Conservation (phyloP, 1,140 invertebrate species). For the Aphis gossypii region DNA sequence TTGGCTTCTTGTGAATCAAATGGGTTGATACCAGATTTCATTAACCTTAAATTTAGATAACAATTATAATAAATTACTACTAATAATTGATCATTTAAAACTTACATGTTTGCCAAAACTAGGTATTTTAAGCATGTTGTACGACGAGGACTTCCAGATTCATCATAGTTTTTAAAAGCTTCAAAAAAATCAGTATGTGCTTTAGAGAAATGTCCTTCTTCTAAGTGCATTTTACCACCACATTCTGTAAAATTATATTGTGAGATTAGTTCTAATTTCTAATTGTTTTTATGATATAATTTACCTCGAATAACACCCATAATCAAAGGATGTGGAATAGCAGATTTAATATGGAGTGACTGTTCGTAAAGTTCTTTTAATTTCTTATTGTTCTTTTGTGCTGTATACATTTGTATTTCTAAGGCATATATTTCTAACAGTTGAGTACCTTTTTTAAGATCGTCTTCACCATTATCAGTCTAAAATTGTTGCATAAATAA, state of each 20-base stretch:
- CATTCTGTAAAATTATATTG: conserved; percentile 78
- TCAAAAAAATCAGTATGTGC: conserved; percentile 99
- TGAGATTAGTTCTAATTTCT: not conserved
- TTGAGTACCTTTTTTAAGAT: conserved; percentile 98
- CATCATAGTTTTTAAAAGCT: conserved; percentile 99
- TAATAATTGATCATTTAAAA: conserved; percentile 17
- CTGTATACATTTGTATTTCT: conserved; percentile 99
- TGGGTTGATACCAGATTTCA: conserved; percentile 99
- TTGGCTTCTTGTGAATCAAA: conserved; percentile 99
- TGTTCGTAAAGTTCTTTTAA: conserved; percentile 98
- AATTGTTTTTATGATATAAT: not conserved
- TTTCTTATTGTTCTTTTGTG: conserved; percentile 99
- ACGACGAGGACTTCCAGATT: conserved; percentile 95
- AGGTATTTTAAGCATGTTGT: conserved; percentile 99
- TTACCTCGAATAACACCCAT: conserved; percentile 98
- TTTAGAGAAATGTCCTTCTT: conserved; percentile 98
- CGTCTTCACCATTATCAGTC: conserved; percentile 99
- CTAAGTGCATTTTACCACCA: conserved; percentile 99
- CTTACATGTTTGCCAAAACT: conserved; percentile 95
- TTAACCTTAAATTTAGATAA: conserved; percentile 73
- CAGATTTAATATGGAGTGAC: conserved; percentile 98
- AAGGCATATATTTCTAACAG: conserved; percentile 98
- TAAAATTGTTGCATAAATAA: conserved; percentile 65
- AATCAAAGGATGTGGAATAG: conserved; percentile 98
- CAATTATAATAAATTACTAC: not conserved